Base-by-base conservation (phyloP, 2,888 invertebrate genomes). In the Mimumesa dahlbomi region DNA sequence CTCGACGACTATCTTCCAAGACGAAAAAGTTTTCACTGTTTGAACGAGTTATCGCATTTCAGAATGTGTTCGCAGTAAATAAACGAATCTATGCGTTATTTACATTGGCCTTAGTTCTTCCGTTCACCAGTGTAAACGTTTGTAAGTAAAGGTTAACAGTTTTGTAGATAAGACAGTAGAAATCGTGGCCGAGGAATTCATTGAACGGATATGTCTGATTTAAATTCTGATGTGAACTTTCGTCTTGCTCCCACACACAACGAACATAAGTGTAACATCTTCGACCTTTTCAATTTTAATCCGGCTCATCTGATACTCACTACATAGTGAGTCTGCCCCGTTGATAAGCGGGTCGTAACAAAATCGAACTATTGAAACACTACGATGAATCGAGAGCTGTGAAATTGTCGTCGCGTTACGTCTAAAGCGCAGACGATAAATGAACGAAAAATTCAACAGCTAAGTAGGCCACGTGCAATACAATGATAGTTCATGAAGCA, bases 101-200 rank as follows among this genome's bases (percentile, higher is more conserved):
- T 80, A 79, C 77, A 57, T 77, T 83, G 79, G 77, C 77, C 77
- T 82, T 75, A 81, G 74, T 73, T 71, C 66, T 75, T 80, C n/a
- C 56, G 49, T 56, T 52, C 49, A 13, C 16, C 63, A 72, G 66
- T 68, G 67, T 74, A 79, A 81, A 79, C 77, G 67, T 80, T 81
- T 75, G 75, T 77, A 82, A 81, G 79, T 81, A 84, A 81, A 85
- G 83, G 81, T 85, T 82, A 81, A 82, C 67, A 78, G 78, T 77
- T 75, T 68, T 45, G 56, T 29, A 75, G 84, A 85, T 86, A 84
- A 84, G 66, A 62, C 65, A 54, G 64, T 50, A 50, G 64, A 70
- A 70, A 70, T 74, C 45, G 64, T 36, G 57, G 67, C 75, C 61
- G 75, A 70, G 75, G 45, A 56, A 81, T 83, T 82, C 78, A 81